Percentiles rank a stretch among this genome's conserved stretches.
phyloP scores from a whole-genome alignment of 1,140 invertebrate genomes.

The Steinernema khuongi region DNA sequence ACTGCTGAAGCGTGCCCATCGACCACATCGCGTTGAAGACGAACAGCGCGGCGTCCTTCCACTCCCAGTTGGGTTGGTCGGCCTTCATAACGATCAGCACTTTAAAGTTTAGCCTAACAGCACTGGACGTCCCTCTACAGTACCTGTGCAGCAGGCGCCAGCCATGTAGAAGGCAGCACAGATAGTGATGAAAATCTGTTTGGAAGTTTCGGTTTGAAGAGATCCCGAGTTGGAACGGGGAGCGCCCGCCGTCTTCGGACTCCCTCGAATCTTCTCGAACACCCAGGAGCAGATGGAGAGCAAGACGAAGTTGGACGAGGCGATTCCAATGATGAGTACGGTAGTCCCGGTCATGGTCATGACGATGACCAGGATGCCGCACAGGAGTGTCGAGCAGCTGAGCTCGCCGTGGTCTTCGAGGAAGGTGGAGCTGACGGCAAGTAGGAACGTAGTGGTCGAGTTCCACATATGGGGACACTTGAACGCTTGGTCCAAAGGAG shows the following conservation, averaged over 20 bases:
- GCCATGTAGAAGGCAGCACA: neutral
- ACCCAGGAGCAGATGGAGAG: neutral
- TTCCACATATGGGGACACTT: neutral
- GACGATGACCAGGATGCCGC: neutral
- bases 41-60: neutral
- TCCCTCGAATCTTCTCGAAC: neutral
- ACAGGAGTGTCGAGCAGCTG: neutral
- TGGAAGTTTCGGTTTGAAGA: neutral
- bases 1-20: neutral
- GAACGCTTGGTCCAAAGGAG: neutral
- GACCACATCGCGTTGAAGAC: neutral
- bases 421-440: neutral
- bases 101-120: neutral
- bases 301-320: neutral
- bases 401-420: neutral
- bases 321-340: neutral
- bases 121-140: neutral
- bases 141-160: neutral
- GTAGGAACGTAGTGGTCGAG: neutral
- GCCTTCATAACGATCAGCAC: neutral
- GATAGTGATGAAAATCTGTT: neutral
- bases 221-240: neutral
- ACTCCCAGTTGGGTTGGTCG: neutral
- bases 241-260: neutral
- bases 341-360: neutral